Base-by-base conservation (phyloP, 35 echinoderm and acorn worm species). In the Eucidaris tribuloides region DNA sequence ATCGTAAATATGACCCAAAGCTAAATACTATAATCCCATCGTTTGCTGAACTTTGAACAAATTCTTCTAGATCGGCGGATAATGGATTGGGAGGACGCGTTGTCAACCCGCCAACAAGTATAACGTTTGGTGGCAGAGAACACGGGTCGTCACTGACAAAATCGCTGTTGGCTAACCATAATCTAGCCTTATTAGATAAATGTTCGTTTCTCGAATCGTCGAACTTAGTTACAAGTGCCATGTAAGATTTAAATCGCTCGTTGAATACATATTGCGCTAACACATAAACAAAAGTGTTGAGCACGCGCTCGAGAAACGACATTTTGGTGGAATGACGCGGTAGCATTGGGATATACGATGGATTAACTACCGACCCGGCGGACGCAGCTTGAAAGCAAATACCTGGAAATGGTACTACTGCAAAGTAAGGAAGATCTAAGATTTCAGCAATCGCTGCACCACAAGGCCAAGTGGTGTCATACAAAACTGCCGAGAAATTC, bases 91-190 rank as follows among this genome's bases (percentile, higher is more conserved):
- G 68, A 74, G 38, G 35, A 7, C 20, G 36, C 11, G 68, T 13
- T 17, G 68, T 74, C 24, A 74, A 40, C 29, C 68, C 68, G 25
- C 68, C 68, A 19, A 74, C 68, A 35, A 40, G 41, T 17, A 74
- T 44, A 22, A 74, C 68, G 37, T 74, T 74, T 35, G 68, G 68
- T 6, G 68, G 41, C 25, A 74, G 19, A 1, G 68, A 13, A 74
- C 68, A 74, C 11, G 68, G 68, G 44, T 74, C 38, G 24, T 74
- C 68, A 25, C 36, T 40, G 7, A 74, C 68, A 44, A 74, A 74
- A 22, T 74, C 68, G 37, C 37, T 74, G 68, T 74, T 74, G 15
- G 44, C 68, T 15, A 74, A 74, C 68, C 68, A 74, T n/a, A 74
- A 0, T 32, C 44, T 74, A 42, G 38, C 25, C 68, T 4, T 44